Percentiles rank a stretch among this genome's conserved stretches.
Evolutionary conservation across 2,888 invertebrate species (phyloP).

Genomic region (Tetanocera ferruginea): DNA sequence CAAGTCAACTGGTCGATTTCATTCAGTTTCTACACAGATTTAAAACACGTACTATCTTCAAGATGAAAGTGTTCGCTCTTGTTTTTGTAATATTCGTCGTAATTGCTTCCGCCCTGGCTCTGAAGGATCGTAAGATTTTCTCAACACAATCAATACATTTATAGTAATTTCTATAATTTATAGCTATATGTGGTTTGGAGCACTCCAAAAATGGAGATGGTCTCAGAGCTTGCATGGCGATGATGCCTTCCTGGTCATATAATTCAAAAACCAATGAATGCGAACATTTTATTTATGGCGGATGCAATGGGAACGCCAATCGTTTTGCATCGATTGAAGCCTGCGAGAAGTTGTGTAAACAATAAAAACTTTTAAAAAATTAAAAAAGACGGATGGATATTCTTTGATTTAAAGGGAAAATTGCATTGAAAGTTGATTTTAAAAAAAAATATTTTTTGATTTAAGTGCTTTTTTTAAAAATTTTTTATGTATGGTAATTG

Average conservation of each 20-base stretch:
- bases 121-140: conserved; percentile 26
- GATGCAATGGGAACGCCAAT: conserved; percentile 83
- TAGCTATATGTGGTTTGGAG: conserved; percentile 22
- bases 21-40: no score
- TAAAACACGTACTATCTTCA: background rate
- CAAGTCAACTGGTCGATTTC: no score
- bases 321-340: conserved; percentile 78
- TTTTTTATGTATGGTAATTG: no score
- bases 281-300: conserved; percentile 82
- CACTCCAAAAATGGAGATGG: conserved; percentile 14
- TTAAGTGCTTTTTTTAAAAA: no score
- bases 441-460: no score
- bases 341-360: conserved; percentile 74
- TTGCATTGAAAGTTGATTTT: background rate
- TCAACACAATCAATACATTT: background rate
- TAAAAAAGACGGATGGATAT: no score
- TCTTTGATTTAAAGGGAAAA: no score
- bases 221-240: conserved; percentile 69
- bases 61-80: conserved; percentile 19
- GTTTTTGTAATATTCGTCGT: background rate
- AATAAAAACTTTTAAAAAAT: background rate
- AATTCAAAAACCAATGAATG: conserved; percentile 71
- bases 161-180: background rate
- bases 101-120: background rate
- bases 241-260: conserved; percentile 62